phyloP scores from a whole-genome alignment of 2,888 invertebrate genomes.

The Autographa gamma region DNA sequence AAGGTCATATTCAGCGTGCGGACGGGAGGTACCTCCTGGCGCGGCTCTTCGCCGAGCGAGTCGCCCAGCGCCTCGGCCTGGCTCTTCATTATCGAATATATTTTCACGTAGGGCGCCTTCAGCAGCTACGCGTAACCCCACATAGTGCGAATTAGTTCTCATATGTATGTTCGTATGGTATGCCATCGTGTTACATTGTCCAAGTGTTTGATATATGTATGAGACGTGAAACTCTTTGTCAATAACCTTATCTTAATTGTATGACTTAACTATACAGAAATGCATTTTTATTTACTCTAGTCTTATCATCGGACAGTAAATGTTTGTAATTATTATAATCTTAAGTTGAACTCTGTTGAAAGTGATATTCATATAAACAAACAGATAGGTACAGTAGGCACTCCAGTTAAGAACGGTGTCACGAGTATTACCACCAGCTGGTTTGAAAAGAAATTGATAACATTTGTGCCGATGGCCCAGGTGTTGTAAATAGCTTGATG shows the following conservation, averaged over 20 bases:
- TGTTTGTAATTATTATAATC: neutral
- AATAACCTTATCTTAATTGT: neutral
- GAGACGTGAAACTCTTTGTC: slow-evolving; percentile 1
- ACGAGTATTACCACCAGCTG: neutral
- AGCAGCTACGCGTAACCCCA: slow-evolving; percentile 91
- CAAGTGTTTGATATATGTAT: slow-evolving; percentile 34
- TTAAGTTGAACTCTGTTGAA: neutral
- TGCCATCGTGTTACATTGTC: slow-evolving; percentile 55
- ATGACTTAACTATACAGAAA: neutral
- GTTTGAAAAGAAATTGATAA: slow-evolving; percentile 15
- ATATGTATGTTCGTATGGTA: slow-evolving; percentile 50
- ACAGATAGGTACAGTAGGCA: neutral
- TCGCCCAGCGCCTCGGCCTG: slow-evolving; percentile 91
- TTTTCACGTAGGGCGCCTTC: slow-evolving; percentile 98
- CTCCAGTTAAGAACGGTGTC: slow-evolving; percentile 2
- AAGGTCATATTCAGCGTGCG: slow-evolving; percentile 61
- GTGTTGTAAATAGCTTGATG: slow-evolving; percentile 15
- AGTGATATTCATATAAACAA: neutral
- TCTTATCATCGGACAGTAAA: neutral
- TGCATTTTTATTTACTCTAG: neutral
- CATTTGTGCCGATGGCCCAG: slow-evolving; percentile 1
- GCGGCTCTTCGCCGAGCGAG: slow-evolving; percentile 87
- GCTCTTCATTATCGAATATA: slow-evolving; percentile 98
- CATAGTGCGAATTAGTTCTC: slow-evolving; percentile 41
- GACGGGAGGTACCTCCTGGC: slow-evolving; percentile 79